Base-by-base conservation (phyloP, 2,888 invertebrate genomes). In the Dorcus hopei region DNA sequence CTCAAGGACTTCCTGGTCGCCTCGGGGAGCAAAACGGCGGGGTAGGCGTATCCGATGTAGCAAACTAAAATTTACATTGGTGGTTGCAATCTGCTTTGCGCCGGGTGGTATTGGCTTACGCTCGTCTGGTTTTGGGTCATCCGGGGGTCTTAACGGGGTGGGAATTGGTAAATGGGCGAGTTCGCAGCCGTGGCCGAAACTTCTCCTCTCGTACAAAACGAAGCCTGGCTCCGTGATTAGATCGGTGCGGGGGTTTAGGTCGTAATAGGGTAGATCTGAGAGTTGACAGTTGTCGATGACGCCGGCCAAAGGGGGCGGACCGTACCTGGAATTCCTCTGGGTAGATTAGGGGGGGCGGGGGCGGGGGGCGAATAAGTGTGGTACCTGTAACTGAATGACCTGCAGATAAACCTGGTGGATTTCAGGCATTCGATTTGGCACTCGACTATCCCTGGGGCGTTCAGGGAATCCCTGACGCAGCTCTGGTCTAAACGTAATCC, bases 111-210 rank as follows among this genome's bases (percentile, higher is more conserved):
- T 54, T 23, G 19, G 33, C 64, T 72, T 70, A 76, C 75, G 58
- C 67, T 76, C 73, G 65, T 76, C 74, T n/a, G 68, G 65, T 66
- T 72, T 65, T 6, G 68, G 63, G 3, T 66, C 68, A 26, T 66
- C 61, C 16, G 70, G 65, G 33, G 66, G 70, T n/a, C 58, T 57
- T n/a, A 68, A 71, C 57, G 70, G 72, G 9, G 72, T 72, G 42
- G 72, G 68, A 39, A 76, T 73, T n/a, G 74, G 69, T 57, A 80
- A 78, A 64, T 79, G 81, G 57, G 88, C 87, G 0, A 89, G 85
- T 73, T 92, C 91, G 67, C 92, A 92, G 0, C 92, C 92, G 53
- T 90, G 84, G 0, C 91, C 92, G 68, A 87, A 92, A 74, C 91
- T 92, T 0, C 90, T 91, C 45, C 92, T 79, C 60, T 92, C 87